Conservation (phyloP, 2,888 invertebrate genomes). For the Standfussiana lucernea region DNA sequence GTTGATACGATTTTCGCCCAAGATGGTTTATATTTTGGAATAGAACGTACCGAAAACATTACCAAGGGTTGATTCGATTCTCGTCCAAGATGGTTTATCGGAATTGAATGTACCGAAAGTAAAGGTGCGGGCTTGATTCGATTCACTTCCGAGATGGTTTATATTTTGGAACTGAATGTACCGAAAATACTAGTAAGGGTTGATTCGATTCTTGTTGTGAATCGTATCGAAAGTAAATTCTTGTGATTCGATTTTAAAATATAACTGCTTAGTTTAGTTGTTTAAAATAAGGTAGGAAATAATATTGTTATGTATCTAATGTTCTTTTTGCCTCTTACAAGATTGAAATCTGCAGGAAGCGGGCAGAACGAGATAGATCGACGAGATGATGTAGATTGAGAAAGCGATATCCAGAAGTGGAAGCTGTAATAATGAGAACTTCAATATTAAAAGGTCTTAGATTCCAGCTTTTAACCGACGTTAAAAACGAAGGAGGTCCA, state of each 20-base stretch:
- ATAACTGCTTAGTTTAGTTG: neutral
- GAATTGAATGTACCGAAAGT: neutral
- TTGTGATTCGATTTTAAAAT: neutral
- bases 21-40: neutral
- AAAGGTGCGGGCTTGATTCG: neutral
- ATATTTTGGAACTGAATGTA: neutral
- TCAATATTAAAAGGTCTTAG: neutral
- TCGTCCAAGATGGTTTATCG: constrained; percentile 6
- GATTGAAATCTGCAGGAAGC: neutral
- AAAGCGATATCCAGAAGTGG: neutral
- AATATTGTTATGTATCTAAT: neutral
- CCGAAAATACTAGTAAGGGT: neutral
- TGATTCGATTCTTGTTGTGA: neutral
- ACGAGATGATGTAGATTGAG: neutral
- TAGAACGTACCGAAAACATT: neutral
- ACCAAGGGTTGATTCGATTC: neutral
- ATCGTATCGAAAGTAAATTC: neutral
- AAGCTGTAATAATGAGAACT: neutral
- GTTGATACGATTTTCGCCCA: neutral
- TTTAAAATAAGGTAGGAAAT: neutral
- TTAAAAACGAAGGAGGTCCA: neutral
- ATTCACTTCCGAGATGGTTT: neutral
- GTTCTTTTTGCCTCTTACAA: neutral
- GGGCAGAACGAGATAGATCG: neutral
- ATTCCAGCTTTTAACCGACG: neutral